phyloP scores from a whole-genome alignment of 2,113 vertebrate genomes.

The Periophthalmodon schlosseri region DNA sequence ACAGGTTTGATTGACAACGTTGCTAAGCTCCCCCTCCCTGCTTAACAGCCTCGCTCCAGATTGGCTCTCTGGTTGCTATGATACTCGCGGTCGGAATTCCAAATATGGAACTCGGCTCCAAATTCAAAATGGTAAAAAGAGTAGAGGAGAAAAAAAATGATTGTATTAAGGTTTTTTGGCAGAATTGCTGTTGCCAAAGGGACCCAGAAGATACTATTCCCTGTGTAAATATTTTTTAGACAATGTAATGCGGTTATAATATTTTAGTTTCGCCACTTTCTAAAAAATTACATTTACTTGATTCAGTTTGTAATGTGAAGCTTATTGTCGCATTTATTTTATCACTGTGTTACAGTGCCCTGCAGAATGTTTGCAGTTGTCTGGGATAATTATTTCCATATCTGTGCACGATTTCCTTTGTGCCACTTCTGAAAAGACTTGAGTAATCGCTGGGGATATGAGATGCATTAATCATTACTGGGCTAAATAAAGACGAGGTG shows the following conservation, averaged over 20 bases:
- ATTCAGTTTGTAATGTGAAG: constrained; percentile 1
- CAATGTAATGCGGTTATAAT: neutral
- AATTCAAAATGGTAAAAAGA: too few species aligned
- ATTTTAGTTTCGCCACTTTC: neutral
- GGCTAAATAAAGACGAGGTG: constrained; percentile 10
- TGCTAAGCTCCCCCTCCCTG: too few species aligned
- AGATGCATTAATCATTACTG: constrained; percentile 5
- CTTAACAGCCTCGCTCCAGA: too few species aligned
- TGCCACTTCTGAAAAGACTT: constrained; percentile 12
- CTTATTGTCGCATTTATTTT: neutral
- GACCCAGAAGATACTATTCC: too few species aligned
- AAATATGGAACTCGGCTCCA: too few species aligned
- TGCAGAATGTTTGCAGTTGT: neutral
- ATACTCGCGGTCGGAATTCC: too few species aligned
- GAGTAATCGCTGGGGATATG: neutral
- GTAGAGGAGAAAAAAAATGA: too few species aligned
- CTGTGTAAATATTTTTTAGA: too few species aligned
- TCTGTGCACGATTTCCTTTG: neutral
- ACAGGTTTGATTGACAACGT: too few species aligned
- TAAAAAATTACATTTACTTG: neutral
- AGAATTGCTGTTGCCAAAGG: too few species aligned
- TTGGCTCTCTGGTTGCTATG: too few species aligned
- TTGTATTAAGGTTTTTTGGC: too few species aligned
- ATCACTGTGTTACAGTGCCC: constrained; percentile 1
- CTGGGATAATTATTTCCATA: constrained; percentile 3